phyloP scores from a whole-genome alignment of 2,797 vertebrate genomes.

The Pseudochromis fuscus region DNA sequence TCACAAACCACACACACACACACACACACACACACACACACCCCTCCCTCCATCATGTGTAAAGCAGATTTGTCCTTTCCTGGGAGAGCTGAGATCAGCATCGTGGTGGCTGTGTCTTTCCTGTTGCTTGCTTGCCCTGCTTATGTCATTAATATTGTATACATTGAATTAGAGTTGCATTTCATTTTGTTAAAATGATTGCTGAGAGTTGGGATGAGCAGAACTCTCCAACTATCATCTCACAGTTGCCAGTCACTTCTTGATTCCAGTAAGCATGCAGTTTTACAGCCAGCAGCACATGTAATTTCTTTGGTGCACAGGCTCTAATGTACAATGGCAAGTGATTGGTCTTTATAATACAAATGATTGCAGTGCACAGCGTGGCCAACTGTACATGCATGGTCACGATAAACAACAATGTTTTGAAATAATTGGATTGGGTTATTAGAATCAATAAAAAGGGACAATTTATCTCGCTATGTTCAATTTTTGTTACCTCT shows the following conservation, averaged over 20 bases:
- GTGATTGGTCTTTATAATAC: slow-evolving; percentile 10
- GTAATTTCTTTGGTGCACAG: background rate
- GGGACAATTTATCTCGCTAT: no score
- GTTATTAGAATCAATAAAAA: no score
- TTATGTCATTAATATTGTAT: background rate
- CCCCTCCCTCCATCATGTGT: slow-evolving; percentile 19
- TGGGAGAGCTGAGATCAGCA: slow-evolving; percentile 12
- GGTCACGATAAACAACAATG: slow-evolving; percentile 17
- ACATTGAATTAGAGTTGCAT: background rate
- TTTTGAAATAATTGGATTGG: no score
- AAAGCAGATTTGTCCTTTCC: slow-evolving; percentile 35
- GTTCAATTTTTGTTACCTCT: background rate
- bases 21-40: background rate
- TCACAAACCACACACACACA: slow-evolving; percentile 2
- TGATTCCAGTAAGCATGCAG: background rate
- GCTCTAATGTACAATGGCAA: background rate
- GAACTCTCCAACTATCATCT: background rate
- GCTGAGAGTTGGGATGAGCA: background rate
- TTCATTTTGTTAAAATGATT: background rate
- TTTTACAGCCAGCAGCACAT: background rate
- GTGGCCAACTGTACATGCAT: background rate
- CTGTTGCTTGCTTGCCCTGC: background rate
- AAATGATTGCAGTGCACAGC: slow-evolving; percentile 4
- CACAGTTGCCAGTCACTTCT: background rate
- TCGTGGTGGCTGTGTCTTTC: background rate